Evolutionary conservation across 2,888 invertebrate species (phyloP), one percentile per base, ranked within the genome.

Genomic region (Apamea crenata): DNA sequence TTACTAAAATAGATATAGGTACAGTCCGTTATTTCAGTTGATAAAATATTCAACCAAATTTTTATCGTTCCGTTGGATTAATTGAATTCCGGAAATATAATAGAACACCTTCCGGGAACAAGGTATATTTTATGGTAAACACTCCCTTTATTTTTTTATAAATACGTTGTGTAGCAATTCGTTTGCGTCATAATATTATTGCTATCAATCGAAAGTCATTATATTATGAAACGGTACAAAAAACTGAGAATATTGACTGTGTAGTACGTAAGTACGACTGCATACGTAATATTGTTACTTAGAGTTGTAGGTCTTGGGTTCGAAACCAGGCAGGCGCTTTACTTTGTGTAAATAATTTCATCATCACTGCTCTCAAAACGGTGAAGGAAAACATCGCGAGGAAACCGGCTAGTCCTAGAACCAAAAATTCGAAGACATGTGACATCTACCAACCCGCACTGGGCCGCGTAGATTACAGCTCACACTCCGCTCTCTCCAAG

Each of bases 61-160:
- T 61, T 53, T 72, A 73, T 56, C n/a, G 59, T 69, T 72, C 44
- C 65, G 82, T 78, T 70, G 50, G 12, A 44, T 53, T 82, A 0
- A 67, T 71, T 47, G 44, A 79, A 66, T 79, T 25, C 73, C 29
- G 53, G 61, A 14, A 53, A 78, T 36, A 73, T 66, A 83, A 78
- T 70, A 50, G 47, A 73, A 56, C 14, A 50, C 56, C 25, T 79
- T 74, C 65, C 70, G 65, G 79, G 70, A 50, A 66, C 12, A 53
- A 63, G 36, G 5, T 50, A 71, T 61, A 56, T 70, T 71, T 67
- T 74, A 82, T 66, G 29, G 53, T 29, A 0, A 53, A 61, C 50
- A 29, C 21, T 50, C 36, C 21, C 7, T 14, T 25, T 59, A 16
- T 50, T 61, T 82, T 76, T 47, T 56, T 61, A 29, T 47, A 32